These are phyloP conservation scores for Pachyseris speciosa DNA, from an alignment of 64 coral and sea anemone genomes.

Conservation along the genomic window DNA sequence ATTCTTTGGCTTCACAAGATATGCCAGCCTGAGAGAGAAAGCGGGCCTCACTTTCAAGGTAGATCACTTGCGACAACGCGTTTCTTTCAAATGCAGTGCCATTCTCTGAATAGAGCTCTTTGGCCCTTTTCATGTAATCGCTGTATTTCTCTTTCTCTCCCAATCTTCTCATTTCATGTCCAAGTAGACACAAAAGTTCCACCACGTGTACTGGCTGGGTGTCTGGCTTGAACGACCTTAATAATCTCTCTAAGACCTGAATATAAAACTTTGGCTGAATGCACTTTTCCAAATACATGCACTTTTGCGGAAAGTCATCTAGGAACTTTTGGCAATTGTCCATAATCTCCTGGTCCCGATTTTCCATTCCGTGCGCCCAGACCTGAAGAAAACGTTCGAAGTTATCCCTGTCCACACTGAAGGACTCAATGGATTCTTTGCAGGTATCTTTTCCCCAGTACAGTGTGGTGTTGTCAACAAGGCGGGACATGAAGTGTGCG, in stretches of 20 bases:
- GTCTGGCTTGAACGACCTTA: not conserved
- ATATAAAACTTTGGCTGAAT: constrained; percentile 26
- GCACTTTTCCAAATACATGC: constrained; percentile 35
- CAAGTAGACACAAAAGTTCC: constrained; percentile 36
- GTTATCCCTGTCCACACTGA: no score
- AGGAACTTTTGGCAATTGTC: not conserved
- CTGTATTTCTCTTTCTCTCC: not conserved
- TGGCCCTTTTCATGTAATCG: not conserved
- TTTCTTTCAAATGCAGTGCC: not conserved
- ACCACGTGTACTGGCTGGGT: not conserved
- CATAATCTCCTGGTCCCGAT: not conserved
- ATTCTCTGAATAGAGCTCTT: not conserved
- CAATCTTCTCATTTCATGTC: constrained; percentile 40
- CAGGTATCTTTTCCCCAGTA: no score
- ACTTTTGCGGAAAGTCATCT: not conserved
- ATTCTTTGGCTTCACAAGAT: not conserved
- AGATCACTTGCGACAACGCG: not conserved
- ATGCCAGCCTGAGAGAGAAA: not conserved
- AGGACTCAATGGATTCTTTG: no score
- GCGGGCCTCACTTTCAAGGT: constrained; percentile 21
- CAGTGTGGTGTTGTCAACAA: no score
- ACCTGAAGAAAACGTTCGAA: no score
- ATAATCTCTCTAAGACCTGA: not conserved
- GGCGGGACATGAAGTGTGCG: no score
- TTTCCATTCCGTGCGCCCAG: no score